Evolutionary conservation across 2,888 invertebrate species (phyloP), one percentile per base, ranked within the genome.

Genomic region (Ophion obscuratus): DNA sequence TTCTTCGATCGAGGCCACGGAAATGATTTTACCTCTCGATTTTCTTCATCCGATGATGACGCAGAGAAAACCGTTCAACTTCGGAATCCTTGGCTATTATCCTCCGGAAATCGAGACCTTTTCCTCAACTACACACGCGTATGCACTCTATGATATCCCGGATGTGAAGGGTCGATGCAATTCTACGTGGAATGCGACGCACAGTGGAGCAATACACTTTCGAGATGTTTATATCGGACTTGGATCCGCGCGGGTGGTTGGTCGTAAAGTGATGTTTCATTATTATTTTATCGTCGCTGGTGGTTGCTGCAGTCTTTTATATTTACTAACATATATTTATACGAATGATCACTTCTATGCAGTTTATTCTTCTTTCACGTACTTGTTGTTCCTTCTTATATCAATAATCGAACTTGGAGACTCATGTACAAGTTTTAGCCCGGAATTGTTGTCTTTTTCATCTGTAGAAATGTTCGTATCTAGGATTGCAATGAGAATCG

Each of bases 401-500:
- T 80, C 77, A 83, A 77, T 85, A 57, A 83, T 86, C 83, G 80
- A 86, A 86, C 86, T 86, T 86, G 83, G 83, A 83, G 86, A 83
- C 64, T 74, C 70, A 31, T 70, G 53, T 73, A 77, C 59, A 67
- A 79, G 17, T 64, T 59, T 73, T 73, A 53, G 66, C 75, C 17
- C 31, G 47, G 27, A 44, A 24, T 40, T 57, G 61, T 47, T 20
- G 36, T 66, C 53, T 47, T 66, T 59, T 82, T 85, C 85, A 85
- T 82, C 85, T 82, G 78, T 47, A 74, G 61, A 62, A 73, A 5
- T 61, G 31, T 64, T 36, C 62, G 40, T 24, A 59, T 74, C 44
- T 74, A 57, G 67, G 68, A 81, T 73, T 24, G 31, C 44, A 75
- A 81, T 59, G 40, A 57, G 77, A 76, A 61, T 61, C 75, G 76